Conservation (phyloP, 92 coral and sea anemone species). For the Epizoanthus ramosus region DNA sequence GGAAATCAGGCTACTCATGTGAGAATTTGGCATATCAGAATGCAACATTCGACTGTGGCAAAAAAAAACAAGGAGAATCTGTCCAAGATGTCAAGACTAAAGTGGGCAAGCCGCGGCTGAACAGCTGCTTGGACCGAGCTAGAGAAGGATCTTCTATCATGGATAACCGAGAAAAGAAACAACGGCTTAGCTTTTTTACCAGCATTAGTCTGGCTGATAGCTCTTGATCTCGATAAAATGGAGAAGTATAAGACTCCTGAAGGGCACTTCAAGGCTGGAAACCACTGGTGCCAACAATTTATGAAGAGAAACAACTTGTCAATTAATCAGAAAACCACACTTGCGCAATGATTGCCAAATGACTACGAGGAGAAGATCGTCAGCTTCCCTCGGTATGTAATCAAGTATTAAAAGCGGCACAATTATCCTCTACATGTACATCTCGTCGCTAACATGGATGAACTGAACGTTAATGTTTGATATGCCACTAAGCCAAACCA, state of each 20-base stretch:
- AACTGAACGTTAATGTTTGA: constrained; percentile 53
- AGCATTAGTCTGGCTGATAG: constrained; percentile 37
- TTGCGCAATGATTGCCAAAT: constrained; percentile 41
- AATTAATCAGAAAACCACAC: constrained; percentile 46
- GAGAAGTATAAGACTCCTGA: constrained; percentile 34
- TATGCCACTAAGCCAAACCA: constrained; percentile 49
- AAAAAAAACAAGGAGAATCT: background rate
- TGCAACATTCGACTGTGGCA: constrained; percentile 5
- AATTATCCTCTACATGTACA: constrained; percentile 39
- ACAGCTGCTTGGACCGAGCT: background rate
- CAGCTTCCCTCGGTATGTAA: constrained; percentile 17
- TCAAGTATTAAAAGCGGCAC: constrained; percentile 16
- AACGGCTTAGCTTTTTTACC: constrained; percentile 50
- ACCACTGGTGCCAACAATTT: constrained; percentile 44
- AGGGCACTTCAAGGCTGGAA: constrained; percentile 33
- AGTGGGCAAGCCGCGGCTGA: background rate
- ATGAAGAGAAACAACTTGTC: constrained; percentile 50
- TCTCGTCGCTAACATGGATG: constrained; percentile 65
- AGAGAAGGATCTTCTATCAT: constrained; percentile 35
- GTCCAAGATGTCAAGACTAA: constrained; percentile 1
- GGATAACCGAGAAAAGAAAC: constrained; percentile 50
- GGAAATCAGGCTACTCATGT: background rate
- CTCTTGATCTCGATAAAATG: constrained; percentile 43
- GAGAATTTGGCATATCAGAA: constrained; percentile 12
- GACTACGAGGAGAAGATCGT: constrained; percentile 41